Base-by-base conservation (phyloP, 2,113 vertebrate genomes). In the Limanda limanda region DNA sequence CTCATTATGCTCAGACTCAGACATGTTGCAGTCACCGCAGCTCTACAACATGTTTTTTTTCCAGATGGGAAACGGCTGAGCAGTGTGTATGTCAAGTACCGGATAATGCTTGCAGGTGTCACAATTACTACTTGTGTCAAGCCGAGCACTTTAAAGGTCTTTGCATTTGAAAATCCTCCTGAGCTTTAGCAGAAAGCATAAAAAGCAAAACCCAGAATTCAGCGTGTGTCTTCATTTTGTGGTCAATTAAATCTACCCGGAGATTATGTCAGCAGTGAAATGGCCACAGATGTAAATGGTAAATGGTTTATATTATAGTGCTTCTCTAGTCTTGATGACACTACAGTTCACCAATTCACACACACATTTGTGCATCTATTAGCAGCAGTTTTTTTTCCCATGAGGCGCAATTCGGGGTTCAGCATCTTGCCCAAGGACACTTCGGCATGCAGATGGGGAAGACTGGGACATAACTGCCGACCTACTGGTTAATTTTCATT, bases 241-340 rank as follows among this genome's bases (percentile, higher is more conserved):
- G 72, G 85, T 88, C 62, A 75, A 76, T 87, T 84, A 81, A 83
- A 79, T 65, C 27, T 27, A 42, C 48, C 52, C 69, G 10, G 2
- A 11, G 64, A 70, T 74, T 75, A 40, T 64, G 66, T 80, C 66
- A 62, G 81, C 17, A 20, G 68, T 15, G 31, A 78, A 70, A 72
- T 17, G 61, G 56, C 77, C 56, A 24, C 37, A 9, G 17, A 10
- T 65, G 67, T 51, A 31, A 31, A 31, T 31, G 27, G 4, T 31
- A 31, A 31, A 31, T 7, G 31, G 31, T 31, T 31, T 31, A 31
- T 31, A 7, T 31, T 7, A 31, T 7, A 31, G 31, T 1, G 5
- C 6, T 31, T 31, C 7, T 31, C 31, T 31, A 31, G 31, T 6
- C 31, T 31, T 31, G 31, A 31, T 6, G 31, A 31, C 31, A 31